Percentiles rank a stretch among this genome's conserved stretches.
These are phyloP conservation scores for Corythoichthys haematopterus DNA, from an alignment of 2,113 vertebrate species.

Conservation along the genomic window DNA sequence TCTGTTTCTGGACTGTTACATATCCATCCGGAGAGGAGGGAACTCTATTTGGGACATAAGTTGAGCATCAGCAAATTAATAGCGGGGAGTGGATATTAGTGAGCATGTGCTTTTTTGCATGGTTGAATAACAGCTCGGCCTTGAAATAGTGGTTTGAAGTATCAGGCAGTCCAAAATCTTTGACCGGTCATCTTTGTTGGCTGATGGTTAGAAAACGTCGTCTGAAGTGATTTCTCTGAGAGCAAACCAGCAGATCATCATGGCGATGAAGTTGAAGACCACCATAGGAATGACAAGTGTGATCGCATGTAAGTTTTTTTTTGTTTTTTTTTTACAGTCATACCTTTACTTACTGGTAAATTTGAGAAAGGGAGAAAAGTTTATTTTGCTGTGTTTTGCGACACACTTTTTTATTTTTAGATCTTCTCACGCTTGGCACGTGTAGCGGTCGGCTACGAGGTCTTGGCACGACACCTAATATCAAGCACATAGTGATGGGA, in stretches of 20 bases:
- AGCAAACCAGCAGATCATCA: not conserved
- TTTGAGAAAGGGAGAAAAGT: too few species aligned
- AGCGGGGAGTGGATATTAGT: slow-evolving; percentile 2
- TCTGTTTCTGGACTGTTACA: not conserved
- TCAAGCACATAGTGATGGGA: slow-evolving; percentile 69
- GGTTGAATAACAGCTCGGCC: not conserved
- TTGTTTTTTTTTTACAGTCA: not conserved
- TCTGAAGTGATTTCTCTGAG: not conserved
- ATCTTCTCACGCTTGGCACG: slow-evolving; percentile 33
- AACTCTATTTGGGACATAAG: not conserved
- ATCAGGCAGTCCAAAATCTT: not conserved
- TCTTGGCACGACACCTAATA: slow-evolving; percentile 67
- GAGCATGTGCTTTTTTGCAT: slow-evolving; percentile 5
- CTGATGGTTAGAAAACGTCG: not conserved
- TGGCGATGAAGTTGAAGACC: slow-evolving; percentile 2
- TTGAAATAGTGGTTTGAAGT: not conserved
- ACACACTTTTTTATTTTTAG: not conserved
- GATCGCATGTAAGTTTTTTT: slow-evolving; percentile 35
- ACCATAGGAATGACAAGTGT: slow-evolving; percentile 5
- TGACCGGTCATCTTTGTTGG: not conserved
- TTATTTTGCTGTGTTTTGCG: too few species aligned
- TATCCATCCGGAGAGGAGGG: not conserved
- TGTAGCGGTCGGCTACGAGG: slow-evolving; percentile 18
- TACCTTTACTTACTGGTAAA: too few species aligned
- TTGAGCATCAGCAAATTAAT: not conserved